Percentiles rank a stretch among this genome's conserved stretches.
phyloP scores from a whole-genome alignment of 2,113 vertebrate species.

The Nothoprocta perdicaria region DNA sequence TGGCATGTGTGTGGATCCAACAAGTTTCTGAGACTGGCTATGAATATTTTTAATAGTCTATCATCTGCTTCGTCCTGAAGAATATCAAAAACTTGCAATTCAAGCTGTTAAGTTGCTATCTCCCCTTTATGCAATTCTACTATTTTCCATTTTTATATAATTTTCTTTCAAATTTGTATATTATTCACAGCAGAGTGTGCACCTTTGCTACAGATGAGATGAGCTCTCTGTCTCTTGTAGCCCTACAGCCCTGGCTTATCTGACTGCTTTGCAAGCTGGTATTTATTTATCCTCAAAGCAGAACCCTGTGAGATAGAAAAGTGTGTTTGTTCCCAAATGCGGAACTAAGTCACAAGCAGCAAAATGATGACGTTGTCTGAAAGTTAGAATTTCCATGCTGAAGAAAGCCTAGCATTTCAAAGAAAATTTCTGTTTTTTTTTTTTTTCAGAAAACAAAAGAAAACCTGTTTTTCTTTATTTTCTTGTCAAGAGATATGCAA shows the following conservation, averaged over 20 bases:
- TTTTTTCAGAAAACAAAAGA: not conserved
- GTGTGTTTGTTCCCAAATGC: not conserved
- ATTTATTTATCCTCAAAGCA: not conserved
- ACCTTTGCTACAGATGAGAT: not conserved
- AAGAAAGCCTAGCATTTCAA: not conserved
- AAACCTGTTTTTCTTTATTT: not conserved
- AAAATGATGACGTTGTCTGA: not conserved
- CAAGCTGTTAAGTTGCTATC: not conserved
- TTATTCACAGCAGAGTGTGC: accelerated
- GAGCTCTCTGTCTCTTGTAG: not conserved
- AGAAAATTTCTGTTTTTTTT: not conserved
- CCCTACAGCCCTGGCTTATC: not conserved
- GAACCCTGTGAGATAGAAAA: not conserved
- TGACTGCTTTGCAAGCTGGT: not conserved
- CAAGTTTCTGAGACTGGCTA: not conserved
- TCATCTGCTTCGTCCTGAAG: not conserved
- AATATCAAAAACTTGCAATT: not conserved
- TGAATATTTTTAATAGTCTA: not conserved
- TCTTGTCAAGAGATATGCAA: not conserved
- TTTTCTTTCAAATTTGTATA: not conserved
- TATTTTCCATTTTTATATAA: not conserved
- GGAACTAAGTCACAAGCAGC: not conserved
- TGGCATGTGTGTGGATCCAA: not conserved
- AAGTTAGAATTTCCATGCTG: not conserved
- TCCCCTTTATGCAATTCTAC: not conserved